Evolutionary conservation across 2,113 vertebrate genomes (phyloP).

Genomic region (Podarcis muralis): DNA sequence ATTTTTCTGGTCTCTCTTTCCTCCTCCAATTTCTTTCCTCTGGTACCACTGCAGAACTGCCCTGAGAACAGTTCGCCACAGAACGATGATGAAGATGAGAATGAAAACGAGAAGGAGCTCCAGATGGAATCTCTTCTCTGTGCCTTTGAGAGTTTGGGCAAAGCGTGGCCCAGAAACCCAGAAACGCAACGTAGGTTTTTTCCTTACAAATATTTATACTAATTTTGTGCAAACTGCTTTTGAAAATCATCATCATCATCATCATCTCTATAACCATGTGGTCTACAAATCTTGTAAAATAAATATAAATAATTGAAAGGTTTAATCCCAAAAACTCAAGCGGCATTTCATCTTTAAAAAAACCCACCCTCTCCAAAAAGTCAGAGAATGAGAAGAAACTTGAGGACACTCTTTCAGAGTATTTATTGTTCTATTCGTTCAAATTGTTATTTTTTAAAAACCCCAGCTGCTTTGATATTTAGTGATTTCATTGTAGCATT

Average conservation of each 20-base stretch:
- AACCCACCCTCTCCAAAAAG: too few relatives aligned
- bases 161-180: constrained; percentile 86
- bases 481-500: too few relatives aligned
- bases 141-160: constrained; percentile 92
- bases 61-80: constrained; percentile 77
- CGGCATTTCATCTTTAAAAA: too few relatives aligned
- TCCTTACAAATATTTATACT: not conserved
- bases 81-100: constrained; percentile 76
- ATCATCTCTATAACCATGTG: not conserved
- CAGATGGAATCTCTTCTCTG: constrained; percentile 88
- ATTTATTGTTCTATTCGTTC: too few relatives aligned
- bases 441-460: too few relatives aligned
- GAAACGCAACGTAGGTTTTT: constrained; percentile 87
- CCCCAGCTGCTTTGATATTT: too few relatives aligned
- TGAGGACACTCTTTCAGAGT: too few relatives aligned
- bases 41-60: constrained; percentile 78
- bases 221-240: not conserved
- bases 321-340: too few relatives aligned
- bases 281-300: not conserved
- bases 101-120: constrained; percentile 84
- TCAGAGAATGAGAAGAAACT: too few relatives aligned
- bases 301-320: too few relatives aligned
- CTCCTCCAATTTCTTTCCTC: not conserved
- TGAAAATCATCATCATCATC: too few relatives aligned
- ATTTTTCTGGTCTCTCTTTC: not conserved